phyloP scores from a whole-genome alignment of 2,113 vertebrate species.

The Ovibos moschatus region DNA sequence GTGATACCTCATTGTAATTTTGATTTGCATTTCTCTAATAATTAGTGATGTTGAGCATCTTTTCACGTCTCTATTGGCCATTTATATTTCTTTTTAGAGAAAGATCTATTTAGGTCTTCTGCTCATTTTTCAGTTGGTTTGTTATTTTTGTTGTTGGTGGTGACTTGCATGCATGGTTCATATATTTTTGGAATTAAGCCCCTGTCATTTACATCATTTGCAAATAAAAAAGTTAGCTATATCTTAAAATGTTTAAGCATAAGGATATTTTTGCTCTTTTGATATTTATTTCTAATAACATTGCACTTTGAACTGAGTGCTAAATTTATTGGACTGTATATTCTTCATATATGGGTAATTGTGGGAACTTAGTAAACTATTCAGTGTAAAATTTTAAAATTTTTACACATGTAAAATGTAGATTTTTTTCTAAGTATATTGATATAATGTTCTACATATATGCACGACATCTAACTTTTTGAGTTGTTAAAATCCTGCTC shows the following conservation, averaged over 20 bases:
- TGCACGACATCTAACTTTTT: not conserved
- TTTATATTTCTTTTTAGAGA: not conserved
- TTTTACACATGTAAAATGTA: not conserved
- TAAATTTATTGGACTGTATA: not conserved
- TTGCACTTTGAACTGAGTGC: not conserved
- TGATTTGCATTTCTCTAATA: not conserved
- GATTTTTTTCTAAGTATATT: conserved; percentile 8
- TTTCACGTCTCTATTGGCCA: not conserved
- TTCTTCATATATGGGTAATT: not conserved
- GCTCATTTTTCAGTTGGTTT: not conserved
- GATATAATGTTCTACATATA: not conserved
- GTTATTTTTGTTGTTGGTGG: not conserved
- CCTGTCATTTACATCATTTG: not conserved
- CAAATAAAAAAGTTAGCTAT: not conserved
- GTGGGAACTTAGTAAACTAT: not conserved
- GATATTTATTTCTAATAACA: not conserved
- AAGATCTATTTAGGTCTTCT: not conserved
- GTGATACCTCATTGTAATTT: not conserved
- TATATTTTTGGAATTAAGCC: not conserved
- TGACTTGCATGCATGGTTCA: not conserved
- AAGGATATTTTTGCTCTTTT: not conserved
- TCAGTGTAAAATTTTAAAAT: not conserved
- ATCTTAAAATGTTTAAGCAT: not conserved
- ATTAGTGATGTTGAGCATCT: not conserved
- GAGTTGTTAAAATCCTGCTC: not conserved